Percentiles rank a stretch among this genome's conserved stretches.
Conservation (phyloP, 2,113 vertebrate species). For the Cebidichthys violaceus region DNA sequence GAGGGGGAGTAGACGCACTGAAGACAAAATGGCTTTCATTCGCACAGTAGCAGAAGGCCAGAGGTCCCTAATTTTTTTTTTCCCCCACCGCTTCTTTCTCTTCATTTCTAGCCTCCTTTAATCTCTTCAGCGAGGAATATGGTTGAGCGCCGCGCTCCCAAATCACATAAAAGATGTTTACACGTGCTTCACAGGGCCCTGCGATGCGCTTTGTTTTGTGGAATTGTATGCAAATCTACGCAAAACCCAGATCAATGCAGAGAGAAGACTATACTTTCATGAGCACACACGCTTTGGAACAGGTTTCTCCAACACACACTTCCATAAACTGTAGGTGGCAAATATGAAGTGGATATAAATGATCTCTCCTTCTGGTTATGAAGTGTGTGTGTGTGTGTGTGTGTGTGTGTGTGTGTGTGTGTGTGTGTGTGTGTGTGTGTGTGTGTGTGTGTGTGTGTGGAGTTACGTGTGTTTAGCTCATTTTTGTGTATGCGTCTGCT, state of each 20-base stretch:
- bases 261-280: constrained; percentile 12
- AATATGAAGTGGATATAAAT: constrained; percentile 25
- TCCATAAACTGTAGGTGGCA: constrained; percentile 22
- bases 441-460: no score
- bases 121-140: constrained; percentile 40
- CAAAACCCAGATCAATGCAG: constrained; percentile 42
- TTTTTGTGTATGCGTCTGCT: constrained; percentile 29
- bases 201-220: constrained; percentile 46
- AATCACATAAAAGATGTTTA: constrained; percentile 67
- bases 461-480: constrained; percentile 24
- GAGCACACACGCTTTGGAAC: not conserved
- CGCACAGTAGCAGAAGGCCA: constrained; percentile 60
- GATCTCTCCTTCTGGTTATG: constrained; percentile 20
- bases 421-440: no score
- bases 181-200: constrained; percentile 38
- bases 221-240: constrained; percentile 59
- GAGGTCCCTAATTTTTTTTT: constrained; percentile 61
- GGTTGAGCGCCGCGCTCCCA: constrained; percentile 39
- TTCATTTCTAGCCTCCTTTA: constrained; percentile 62
- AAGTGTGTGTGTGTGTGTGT: not conserved
- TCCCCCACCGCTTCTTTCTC: constrained; percentile 41
- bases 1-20: constrained; percentile 37
- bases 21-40: constrained; percentile 73
- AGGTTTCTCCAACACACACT: constrained; percentile 14
- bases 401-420: not conserved